These are phyloP conservation scores for Myrmecobius fasciatus DNA, from an alignment of 2,113 vertebrate species.

Conservation along the genomic window DNA sequence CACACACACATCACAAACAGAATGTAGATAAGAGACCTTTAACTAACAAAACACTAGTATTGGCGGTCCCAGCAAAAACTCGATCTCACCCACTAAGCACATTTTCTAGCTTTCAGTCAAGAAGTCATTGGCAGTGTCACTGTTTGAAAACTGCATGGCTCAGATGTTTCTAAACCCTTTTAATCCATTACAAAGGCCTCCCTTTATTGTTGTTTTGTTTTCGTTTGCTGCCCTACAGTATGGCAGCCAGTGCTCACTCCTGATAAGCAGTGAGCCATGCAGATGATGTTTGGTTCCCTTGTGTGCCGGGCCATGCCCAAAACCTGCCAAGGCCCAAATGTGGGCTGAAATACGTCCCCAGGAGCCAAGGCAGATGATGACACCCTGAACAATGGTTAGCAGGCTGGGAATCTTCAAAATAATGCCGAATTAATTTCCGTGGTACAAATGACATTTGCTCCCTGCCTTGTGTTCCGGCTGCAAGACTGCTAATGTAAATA, in stretches of 20 bases:
- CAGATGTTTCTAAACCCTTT: slow-evolving; percentile 87
- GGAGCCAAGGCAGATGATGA: slow-evolving; percentile 51
- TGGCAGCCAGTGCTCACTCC: slow-evolving; percentile 84
- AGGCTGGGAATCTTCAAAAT: slow-evolving; percentile 73
- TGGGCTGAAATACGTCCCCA: slow-evolving; percentile 59
- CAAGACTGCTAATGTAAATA: slow-evolving; percentile 68
- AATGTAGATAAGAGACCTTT: slow-evolving; percentile 79
- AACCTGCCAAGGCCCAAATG: slow-evolving; percentile 76
- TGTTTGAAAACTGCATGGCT: slow-evolving; percentile 84
- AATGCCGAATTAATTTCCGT: slow-evolving; percentile 74
- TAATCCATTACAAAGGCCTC: slow-evolving; percentile 86
- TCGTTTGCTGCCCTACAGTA: slow-evolving; percentile 85
- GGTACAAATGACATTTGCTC: slow-evolving; percentile 66
- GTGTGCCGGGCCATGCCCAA: slow-evolving; percentile 45
- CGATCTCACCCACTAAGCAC: slow-evolving; percentile 79
- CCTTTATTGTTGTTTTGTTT: slow-evolving; percentile 87
- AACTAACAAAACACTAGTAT: slow-evolving; percentile 81
- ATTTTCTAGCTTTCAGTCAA: slow-evolving; percentile 83
- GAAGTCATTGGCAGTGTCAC: slow-evolving; percentile 84
- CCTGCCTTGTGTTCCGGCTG: neutral
- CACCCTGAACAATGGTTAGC: slow-evolving; percentile 44
- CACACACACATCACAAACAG: slow-evolving; percentile 5
- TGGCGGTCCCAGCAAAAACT: slow-evolving; percentile 75
- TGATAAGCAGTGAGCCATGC: slow-evolving; percentile 87
- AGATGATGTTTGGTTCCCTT: slow-evolving; percentile 78